phyloP scores from a whole-genome alignment of 1,140 invertebrate genomes.

The Bacillus rossius region DNA sequence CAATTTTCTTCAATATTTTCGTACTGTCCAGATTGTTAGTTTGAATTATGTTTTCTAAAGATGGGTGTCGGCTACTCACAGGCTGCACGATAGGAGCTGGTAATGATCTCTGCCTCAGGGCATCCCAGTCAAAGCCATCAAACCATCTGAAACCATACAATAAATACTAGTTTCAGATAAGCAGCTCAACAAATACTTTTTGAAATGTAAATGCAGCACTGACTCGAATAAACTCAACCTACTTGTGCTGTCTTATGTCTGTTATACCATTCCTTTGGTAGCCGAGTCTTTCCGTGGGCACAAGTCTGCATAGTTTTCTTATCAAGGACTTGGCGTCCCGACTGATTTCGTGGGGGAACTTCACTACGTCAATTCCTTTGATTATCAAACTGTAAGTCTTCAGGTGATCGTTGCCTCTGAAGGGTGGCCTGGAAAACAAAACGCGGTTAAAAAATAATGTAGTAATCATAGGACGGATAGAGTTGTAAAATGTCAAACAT shows the following conservation, averaged over 20 bases:
- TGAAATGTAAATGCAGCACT: too few species aligned
- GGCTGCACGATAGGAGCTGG: background rate
- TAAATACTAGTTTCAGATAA: background rate
- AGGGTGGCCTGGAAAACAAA: constrained; percentile 69
- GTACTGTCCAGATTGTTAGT: too few species aligned
- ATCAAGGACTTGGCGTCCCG: constrained; percentile 49
- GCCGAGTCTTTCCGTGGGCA: constrained; percentile 58
- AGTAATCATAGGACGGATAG: too few species aligned
- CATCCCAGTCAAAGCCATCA: constrained; percentile 8
- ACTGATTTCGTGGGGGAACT: constrained; percentile 49
- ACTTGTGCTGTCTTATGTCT: constrained; percentile 60
- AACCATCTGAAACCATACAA: constrained; percentile 7
- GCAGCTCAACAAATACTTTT: background rate
- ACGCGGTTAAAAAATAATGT: too few species aligned
- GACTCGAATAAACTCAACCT: constrained; percentile 5
- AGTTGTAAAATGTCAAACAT: too few species aligned
- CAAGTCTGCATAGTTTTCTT: constrained; percentile 55
- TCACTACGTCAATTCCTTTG: constrained; percentile 60
- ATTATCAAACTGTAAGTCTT: constrained; percentile 95
- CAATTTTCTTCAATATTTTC: too few species aligned
- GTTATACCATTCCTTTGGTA: constrained; percentile 57
- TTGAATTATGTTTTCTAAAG: background rate
- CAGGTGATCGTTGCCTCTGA: constrained; percentile 88
- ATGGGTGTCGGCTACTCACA: too few species aligned
- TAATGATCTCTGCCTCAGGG: background rate